phyloP scores from a whole-genome alignment of 1,140 invertebrate genomes.

The Venturia canescens region DNA sequence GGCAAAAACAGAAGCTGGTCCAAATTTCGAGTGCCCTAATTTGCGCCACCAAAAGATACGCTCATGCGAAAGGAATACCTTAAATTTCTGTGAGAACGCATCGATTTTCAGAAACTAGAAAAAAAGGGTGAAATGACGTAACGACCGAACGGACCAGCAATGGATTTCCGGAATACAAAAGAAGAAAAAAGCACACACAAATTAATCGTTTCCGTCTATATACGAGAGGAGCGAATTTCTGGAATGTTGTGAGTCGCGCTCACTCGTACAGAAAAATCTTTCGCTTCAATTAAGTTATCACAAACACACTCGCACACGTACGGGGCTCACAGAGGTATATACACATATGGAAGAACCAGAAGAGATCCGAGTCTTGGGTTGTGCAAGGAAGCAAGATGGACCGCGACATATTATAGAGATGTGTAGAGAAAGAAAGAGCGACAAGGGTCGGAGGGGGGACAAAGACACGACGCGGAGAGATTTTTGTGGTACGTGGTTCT shows the following conservation, averaged over 20 bases:
- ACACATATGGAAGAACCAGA: not conserved
- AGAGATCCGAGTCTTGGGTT: not conserved
- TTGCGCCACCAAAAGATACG: no score
- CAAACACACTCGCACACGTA: not conserved
- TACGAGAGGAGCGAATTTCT: slow-evolving; percentile 15
- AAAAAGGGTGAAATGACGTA: no score
- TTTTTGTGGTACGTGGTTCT: slow-evolving; percentile 15
- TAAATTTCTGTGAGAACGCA: no score
- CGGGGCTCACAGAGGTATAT: not conserved
- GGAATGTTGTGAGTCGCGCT: not conserved
- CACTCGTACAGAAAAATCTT: not conserved
- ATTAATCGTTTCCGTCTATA: no score
- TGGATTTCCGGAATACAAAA: no score
- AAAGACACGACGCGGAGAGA: not conserved
- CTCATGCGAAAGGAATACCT: no score
- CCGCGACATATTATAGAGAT: not conserved
- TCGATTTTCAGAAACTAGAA: no score
- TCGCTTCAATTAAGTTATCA: slow-evolving; percentile 28
- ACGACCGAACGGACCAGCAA: no score
- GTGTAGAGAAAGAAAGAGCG: not conserved
- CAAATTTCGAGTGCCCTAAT: no score
- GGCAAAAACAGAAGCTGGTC: no score
- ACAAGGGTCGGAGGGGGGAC: not conserved
- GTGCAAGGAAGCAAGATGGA: not conserved
- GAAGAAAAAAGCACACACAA: no score